These are phyloP conservation scores for Diglossa brunneiventris DNA, from an alignment of 2,113 vertebrate genomes.

Conservation along the genomic window DNA sequence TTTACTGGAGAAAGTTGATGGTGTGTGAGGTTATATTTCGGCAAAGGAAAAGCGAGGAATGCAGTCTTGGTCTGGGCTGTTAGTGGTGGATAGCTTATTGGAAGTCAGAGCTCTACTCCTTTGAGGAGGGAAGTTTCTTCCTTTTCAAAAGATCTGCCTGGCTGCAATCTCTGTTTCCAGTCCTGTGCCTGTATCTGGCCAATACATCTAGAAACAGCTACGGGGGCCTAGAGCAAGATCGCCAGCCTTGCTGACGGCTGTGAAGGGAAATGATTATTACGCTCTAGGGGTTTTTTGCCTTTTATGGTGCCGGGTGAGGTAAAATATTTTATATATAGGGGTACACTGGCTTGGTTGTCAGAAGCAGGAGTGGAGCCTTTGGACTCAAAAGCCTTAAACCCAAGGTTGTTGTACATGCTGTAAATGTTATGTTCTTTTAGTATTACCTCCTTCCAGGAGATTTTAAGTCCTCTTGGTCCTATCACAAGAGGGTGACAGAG, in stretches of 20 bases:
- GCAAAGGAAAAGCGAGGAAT: background rate
- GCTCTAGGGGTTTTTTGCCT: background rate
- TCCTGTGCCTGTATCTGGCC: accelerated
- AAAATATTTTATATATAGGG: background rate
- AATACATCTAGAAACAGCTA: background rate
- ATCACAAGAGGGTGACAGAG: conserved; percentile 65
- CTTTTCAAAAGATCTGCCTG: background rate
- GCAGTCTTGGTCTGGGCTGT: background rate
- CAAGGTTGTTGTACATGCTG: background rate
- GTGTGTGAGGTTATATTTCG: background rate
- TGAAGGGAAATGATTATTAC: background rate
- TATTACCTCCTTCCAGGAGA: background rate
- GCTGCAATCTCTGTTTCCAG: background rate
- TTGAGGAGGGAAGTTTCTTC: background rate
- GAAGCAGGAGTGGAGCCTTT: background rate
- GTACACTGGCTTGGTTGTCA: background rate
- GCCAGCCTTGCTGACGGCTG: background rate
- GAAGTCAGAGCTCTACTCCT: background rate
- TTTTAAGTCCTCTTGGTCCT: background rate
- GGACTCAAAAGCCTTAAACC: background rate
- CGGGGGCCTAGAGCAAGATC: background rate
- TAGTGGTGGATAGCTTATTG: background rate
- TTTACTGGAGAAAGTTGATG: background rate
- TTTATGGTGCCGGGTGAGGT: background rate
- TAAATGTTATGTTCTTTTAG: background rate